A percentile compares a stretch with the other conserved stretches of the same genome.
Conservation (phyloP, 1,140 invertebrate genomes). For the Drosophila parvula region DNA sequence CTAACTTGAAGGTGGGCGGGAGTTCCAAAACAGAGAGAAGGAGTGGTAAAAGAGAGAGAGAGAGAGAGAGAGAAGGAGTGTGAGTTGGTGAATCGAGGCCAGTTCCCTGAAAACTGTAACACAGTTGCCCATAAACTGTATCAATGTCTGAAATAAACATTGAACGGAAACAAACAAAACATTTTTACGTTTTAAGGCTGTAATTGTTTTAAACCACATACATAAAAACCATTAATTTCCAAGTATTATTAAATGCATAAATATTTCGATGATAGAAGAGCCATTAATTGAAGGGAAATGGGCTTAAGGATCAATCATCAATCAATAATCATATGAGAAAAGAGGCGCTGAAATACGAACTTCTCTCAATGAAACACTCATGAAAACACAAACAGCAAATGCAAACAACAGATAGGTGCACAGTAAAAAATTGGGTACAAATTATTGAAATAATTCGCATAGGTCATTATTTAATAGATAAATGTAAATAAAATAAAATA, state of each 20-base stretch:
- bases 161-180: not conserved
- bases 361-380: slow-evolving; percentile 1
- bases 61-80: not conserved
- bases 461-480: too few relatives aligned
- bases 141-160: not conserved
- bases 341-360: slow-evolving; percentile 15
- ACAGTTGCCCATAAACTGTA: not conserved
- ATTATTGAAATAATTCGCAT: too few relatives aligned
- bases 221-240: not conserved
- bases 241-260: not conserved
- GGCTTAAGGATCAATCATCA: slow-evolving; percentile 14
- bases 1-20: not conserved
- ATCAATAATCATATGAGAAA: slow-evolving; percentile 1
- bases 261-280: not conserved
- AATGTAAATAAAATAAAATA: not conserved
- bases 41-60: slow-evolving; percentile 1
- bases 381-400: slow-evolving; percentile 9
- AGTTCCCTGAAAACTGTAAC: slow-evolving; percentile 8
- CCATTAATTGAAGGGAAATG: slow-evolving; percentile 5
- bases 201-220: not conserved
- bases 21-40: slow-evolving; percentile 6
- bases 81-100: slow-evolving; percentile 14
- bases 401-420: slow-evolving; percentile 6
- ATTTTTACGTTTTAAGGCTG: not conserved
- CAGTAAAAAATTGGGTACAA: not conserved